A percentile compares a stretch with the other conserved stretches of the same genome.
These are phyloP conservation scores for Isichthys henryi DNA, from an alignment of 2,113 vertebrate species.

Conservation along the genomic window DNA sequence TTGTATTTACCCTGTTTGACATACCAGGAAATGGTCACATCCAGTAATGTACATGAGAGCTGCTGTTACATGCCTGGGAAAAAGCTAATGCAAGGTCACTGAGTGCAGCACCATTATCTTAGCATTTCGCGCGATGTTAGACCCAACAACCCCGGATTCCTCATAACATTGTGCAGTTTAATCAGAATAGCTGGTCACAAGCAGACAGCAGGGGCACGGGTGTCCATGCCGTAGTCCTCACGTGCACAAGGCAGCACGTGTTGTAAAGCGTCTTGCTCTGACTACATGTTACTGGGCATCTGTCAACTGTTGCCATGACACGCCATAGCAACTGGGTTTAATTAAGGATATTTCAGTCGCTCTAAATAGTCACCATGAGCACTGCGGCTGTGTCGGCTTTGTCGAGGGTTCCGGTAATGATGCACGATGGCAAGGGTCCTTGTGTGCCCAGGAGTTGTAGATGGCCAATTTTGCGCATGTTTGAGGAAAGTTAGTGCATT, in stretches of 20 bases:
- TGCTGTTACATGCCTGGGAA: neutral
- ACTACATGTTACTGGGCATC: neutral
- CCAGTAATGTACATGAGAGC: neutral
- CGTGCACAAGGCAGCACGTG: conserved; percentile 1
- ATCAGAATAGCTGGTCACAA: neutral
- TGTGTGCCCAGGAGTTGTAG: neutral
- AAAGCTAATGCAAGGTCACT: neutral
- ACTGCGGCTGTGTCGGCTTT: neutral
- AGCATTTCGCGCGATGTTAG: neutral
- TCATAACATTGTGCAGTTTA: neutral
- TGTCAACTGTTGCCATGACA: conserved; percentile 20
- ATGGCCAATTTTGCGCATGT: neutral
- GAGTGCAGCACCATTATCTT: neutral
- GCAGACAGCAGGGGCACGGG: neutral
- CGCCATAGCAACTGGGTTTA: conserved; percentile 19
- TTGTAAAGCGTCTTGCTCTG: neutral
- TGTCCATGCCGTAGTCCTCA: neutral
- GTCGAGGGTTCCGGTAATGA: neutral
- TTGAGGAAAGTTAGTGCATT: neutral
- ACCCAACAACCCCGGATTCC: neutral
- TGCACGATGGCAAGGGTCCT: neutral
- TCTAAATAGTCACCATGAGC: conserved; percentile 16
- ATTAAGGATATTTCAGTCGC: conserved; percentile 27
- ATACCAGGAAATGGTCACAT: neutral
- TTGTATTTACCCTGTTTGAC: neutral